These are phyloP conservation scores for Stegodyphus dumicola DNA, from an alignment of 1,140 invertebrate species.

Conservation along the genomic window DNA sequence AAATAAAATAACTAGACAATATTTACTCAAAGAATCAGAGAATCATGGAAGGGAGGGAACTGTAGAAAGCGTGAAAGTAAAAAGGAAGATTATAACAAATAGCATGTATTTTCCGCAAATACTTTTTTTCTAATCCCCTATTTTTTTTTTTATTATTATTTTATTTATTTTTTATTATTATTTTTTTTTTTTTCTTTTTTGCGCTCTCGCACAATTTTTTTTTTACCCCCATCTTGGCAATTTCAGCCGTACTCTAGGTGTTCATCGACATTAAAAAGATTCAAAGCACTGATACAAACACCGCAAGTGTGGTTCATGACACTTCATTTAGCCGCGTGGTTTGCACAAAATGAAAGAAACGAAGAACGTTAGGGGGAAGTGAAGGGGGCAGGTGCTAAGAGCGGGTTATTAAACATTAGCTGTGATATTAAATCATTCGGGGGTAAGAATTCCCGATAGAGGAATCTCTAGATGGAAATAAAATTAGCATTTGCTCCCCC, in stretches of 20 bases:
- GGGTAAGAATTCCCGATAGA: slow-evolving; percentile 49
- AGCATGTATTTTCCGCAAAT: not conserved
- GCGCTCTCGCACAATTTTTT: too few relatives aligned
- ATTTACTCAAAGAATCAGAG: not conserved
- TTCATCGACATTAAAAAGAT: slow-evolving; percentile 6
- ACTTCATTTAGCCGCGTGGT: slow-evolving; percentile 12
- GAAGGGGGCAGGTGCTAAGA: not conserved
- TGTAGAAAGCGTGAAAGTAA: not conserved
- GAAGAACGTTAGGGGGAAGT: not conserved
- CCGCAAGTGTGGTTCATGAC: slow-evolving; percentile 5
- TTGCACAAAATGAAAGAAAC: not conserved
- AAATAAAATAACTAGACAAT: not conserved
- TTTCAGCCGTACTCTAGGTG: not conserved
- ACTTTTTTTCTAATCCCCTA: not conserved
- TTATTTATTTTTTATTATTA: too few relatives aligned
- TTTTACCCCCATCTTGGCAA: not conserved
- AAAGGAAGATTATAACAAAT: not conserved
- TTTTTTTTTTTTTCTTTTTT: not conserved
- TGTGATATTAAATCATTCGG: slow-evolving; percentile 56
- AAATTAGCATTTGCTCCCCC: slow-evolving; percentile 56
- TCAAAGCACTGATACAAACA: slow-evolving; percentile 14
- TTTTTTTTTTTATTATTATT: too few relatives aligned
- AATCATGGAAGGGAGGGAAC: not conserved
- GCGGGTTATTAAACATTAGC: slow-evolving; percentile 56
- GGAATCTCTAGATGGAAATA: slow-evolving; percentile 58